These are phyloP conservation scores for Scolopax rusticola DNA, from an alignment of 2,797 vertebrate species.

Conservation along the genomic window DNA sequence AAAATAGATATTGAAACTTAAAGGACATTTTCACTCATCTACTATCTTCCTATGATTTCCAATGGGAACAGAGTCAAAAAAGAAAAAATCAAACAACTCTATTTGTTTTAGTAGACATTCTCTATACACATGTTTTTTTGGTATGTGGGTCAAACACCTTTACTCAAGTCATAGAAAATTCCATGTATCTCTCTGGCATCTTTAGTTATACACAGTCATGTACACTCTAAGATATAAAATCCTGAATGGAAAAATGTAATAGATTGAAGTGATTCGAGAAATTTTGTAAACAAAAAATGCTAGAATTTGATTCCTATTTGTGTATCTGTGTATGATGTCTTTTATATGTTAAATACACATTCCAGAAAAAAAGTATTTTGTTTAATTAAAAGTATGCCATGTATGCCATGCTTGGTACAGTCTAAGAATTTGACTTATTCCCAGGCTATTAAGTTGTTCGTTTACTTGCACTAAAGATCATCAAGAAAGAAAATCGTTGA, in stretches of 20 bases:
- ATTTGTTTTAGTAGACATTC: background rate
- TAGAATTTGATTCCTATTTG: background rate
- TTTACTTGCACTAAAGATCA: background rate
- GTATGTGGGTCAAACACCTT: background rate
- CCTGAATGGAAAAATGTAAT: background rate
- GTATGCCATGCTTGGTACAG: background rate
- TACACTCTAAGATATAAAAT: background rate
- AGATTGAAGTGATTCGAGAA: background rate
- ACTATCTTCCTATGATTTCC: background rate
- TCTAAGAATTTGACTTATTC: background rate
- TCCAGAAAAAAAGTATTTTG: background rate
- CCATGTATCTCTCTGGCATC: background rate
- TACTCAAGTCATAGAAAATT: background rate
- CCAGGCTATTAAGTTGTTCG: background rate
- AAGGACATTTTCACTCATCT: background rate
- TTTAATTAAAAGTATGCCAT: background rate
- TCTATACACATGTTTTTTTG: background rate
- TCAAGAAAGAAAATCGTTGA: background rate
- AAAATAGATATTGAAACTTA: background rate
- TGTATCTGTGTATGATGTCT: background rate
- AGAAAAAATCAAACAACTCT: accelerated
- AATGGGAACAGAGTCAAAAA: background rate
- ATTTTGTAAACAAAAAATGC: background rate
- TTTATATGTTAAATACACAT: background rate
- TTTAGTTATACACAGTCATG: background rate